Percentiles rank a stretch among this genome's conserved stretches.
Conservation (phyloP, 2,113 vertebrate species). For the Rhinogobius similis region DNA sequence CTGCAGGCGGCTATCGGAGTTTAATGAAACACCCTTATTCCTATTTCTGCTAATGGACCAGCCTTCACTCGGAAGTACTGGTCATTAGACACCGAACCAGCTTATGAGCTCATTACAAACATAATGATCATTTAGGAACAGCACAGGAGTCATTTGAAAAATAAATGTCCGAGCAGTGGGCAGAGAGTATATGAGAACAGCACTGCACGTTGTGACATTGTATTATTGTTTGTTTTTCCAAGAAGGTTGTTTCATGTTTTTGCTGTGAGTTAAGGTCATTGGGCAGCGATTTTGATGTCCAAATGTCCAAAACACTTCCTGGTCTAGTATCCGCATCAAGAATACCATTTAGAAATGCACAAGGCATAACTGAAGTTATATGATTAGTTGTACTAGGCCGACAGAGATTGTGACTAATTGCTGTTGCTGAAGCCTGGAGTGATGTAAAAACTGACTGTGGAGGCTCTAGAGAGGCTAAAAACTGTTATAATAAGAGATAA, state of each 20-base stretch:
- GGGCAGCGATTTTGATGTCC: background rate
- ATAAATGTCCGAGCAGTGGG: slow-evolving; percentile 43
- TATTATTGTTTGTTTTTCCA: background rate
- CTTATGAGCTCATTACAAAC: slow-evolving; percentile 58
- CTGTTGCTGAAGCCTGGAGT: no score
- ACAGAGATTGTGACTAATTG: no score
- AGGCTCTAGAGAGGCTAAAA: no score
- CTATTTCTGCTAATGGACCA: slow-evolving; percentile 23
- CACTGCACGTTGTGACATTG: background rate
- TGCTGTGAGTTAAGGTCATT: background rate
- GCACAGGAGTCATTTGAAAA: slow-evolving; percentile 46
- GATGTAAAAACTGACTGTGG: no score
- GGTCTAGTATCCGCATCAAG: background rate
- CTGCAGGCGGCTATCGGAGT: background rate
- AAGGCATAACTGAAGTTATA: background rate
- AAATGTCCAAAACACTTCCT: background rate
- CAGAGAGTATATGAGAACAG: background rate
- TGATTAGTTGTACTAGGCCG: no score
- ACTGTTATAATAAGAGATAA: no score
- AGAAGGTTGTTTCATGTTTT: background rate
- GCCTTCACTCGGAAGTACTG: slow-evolving; percentile 28
- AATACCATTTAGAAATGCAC: background rate
- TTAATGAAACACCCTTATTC: slow-evolving; percentile 27
- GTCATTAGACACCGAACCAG: slow-evolving; percentile 48
- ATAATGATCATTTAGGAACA: slow-evolving; percentile 56